Conservation (phyloP, 1,140 invertebrate species). For the Drosophila pandora region DNA sequence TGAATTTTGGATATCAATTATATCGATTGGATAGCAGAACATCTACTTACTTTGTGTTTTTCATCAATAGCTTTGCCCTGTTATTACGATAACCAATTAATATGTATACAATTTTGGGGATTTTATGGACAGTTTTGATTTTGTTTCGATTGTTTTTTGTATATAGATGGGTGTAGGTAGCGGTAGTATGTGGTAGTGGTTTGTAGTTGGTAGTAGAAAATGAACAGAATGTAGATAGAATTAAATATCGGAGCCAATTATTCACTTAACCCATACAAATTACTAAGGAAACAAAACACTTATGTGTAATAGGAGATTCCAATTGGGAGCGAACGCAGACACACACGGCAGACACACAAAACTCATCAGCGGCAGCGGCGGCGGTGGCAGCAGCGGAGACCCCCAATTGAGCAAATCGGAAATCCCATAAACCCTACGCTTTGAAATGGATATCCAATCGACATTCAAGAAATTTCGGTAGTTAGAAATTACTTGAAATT, state of each 20-base stretch:
- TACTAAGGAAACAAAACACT: constrained; percentile 38
- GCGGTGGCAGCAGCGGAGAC: constrained; percentile 26
- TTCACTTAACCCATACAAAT: constrained; percentile 55
- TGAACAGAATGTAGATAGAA: constrained; percentile 60
- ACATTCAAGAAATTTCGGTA: neutral
- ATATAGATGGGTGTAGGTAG: constrained; percentile 28
- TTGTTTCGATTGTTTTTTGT: constrained; percentile 23
- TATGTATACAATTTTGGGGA: constrained; percentile 39
- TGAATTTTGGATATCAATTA: constrained; percentile 40
- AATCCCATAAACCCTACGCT: constrained; percentile 16
- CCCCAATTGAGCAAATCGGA: constrained; percentile 2
- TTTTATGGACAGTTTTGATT: constrained; percentile 37
- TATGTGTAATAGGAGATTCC: constrained; percentile 34
- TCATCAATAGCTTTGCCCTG: constrained; percentile 83
- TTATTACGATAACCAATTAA: constrained; percentile 66
- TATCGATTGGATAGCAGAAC: constrained; percentile 45
- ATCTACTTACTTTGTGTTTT: constrained; percentile 82
- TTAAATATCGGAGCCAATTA: constrained; percentile 66
- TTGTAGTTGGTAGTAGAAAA: constrained; percentile 55
- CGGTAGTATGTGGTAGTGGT: constrained; percentile 55
- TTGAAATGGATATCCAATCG: constrained; percentile 26
- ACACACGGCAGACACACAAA: constrained; percentile 68
- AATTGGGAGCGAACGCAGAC: constrained; percentile 66
- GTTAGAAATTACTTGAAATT: neutral
- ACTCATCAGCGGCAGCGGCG: constrained; percentile 39